phyloP scores from a whole-genome alignment of 2,888 invertebrate species.

The Melieria crassipennis region DNA sequence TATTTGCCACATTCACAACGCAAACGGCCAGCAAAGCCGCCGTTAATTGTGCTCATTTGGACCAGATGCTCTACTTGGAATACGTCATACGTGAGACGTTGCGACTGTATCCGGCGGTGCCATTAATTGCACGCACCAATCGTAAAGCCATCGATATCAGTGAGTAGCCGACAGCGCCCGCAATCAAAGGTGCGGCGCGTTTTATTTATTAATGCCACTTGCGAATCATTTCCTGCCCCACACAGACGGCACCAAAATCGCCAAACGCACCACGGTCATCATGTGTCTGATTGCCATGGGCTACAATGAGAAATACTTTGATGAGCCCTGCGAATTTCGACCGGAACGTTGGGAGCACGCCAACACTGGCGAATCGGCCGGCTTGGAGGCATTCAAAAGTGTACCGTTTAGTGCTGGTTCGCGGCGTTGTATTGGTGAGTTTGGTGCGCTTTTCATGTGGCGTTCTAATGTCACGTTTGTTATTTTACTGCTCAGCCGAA shows the following conservation, averaged over 20 bases:
- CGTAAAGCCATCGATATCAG: constrained; percentile 56
- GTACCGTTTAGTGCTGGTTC: constrained; percentile 70
- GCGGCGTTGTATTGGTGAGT: constrained; percentile 37
- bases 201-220: not conserved
- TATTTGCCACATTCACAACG: constrained; percentile 58
- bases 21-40: constrained; percentile 23
- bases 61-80: constrained; percentile 55
- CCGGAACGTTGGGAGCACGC: constrained; percentile 65
- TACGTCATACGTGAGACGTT: constrained; percentile 54
- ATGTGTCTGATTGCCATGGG: constrained; percentile 59
- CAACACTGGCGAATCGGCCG: constrained; percentile 22
- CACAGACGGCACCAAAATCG: constrained; percentile 57
- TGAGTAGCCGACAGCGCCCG: constrained; percentile 43
- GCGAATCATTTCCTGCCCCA: not conserved
- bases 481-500: constrained; percentile 56
- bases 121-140: constrained; percentile 57
- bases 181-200: not conserved
- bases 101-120: constrained; percentile 56
- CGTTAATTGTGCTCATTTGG: constrained; percentile 38
- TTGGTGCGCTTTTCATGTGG: not conserved
- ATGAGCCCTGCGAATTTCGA: constrained; percentile 52
- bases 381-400: constrained; percentile 67
- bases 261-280: constrained; percentile 56
- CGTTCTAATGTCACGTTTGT: not conserved
- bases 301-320: constrained; percentile 57